Conservation (phyloP, 1,140 invertebrate species). For the Vanessa atalanta region DNA sequence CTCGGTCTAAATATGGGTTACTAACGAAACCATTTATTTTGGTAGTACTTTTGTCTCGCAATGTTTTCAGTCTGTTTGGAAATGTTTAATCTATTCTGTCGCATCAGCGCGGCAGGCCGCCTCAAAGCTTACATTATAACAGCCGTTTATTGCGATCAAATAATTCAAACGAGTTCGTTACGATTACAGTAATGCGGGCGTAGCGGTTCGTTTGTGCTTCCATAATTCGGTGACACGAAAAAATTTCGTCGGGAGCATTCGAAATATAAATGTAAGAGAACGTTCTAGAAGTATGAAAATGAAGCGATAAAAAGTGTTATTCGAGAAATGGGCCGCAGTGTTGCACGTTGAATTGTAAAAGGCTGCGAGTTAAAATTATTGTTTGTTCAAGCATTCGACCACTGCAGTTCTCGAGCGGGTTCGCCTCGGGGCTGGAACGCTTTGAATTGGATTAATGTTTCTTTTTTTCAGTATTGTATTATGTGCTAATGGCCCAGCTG, state of each 20-base stretch:
- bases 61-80: background rate
- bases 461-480: conserved; percentile 35
- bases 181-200: conserved; percentile 6
- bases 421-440: conserved; percentile 21
- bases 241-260: background rate
- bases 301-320: conserved; percentile 17
- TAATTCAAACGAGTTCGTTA: conserved; percentile 21
- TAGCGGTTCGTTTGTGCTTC: background rate
- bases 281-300: conserved; percentile 11
- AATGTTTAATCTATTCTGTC: background rate
- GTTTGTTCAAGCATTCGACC: conserved; percentile 16
- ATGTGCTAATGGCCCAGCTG: conserved; percentile 21
- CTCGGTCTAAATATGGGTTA: no score
- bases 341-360: conserved; percentile 23
- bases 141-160: conserved; percentile 11
- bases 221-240: conserved; percentile 5
- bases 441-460: conserved; percentile 48
- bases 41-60: no score
- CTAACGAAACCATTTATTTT: no score
- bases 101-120: background rate
- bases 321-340: conserved; percentile 17
- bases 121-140: conserved; percentile 21
- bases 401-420: conserved; percentile 6
- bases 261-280: conserved; percentile 1
- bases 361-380: conserved; percentile 12